Evolutionary conservation across 2,888 invertebrate genomes (phyloP), one percentile per base, ranked within the genome.

Genomic region (Cyclophora albipunctata): DNA sequence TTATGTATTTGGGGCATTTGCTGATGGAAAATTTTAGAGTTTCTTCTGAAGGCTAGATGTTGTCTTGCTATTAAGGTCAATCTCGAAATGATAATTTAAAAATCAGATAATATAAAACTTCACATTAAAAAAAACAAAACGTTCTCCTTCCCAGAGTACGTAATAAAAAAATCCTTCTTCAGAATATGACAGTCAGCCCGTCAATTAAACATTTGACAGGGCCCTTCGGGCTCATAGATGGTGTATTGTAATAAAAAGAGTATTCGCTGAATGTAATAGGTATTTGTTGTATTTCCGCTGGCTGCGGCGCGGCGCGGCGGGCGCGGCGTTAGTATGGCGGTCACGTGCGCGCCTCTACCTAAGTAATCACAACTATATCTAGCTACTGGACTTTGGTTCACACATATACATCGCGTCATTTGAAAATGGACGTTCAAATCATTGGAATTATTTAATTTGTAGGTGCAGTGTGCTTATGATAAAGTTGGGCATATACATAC

Each of bases 301-400:
- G 53, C 53, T 58, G 51, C 55, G 51, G 49, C 53, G 50, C 47
- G 49, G 45, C 54, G 45, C 41, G 47, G 46, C 49, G 57, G 52
- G 53, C 59, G 52, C 46, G 52, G 46, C 61, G 60, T 81, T 59
- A 49, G 59, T 51, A 78, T 54, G 61, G 57, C 62, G 57, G 66
- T 73, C 82, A 81, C 82, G 82, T 78, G 33, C 56, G 45, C 55
- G 59, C 54, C 61, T 49, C 64, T 58, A 64, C 66, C 67, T 71
- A 64, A 69, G 75, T 75, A 73, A 76, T 75, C 74, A 75, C 74
- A 59, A 60, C 63, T 69, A 72, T 69, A 75, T 71, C 72, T 73
- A 67, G 78, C 78, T 73, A 73, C 78, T 68, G 74, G 66, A 62
- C 64, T 66, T 60, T 53, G 47, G 54, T 59, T 57, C 63, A 62